Evolutionary conservation across 2,888 invertebrate species (phyloP).

Genomic region (Amiota communis): DNA sequence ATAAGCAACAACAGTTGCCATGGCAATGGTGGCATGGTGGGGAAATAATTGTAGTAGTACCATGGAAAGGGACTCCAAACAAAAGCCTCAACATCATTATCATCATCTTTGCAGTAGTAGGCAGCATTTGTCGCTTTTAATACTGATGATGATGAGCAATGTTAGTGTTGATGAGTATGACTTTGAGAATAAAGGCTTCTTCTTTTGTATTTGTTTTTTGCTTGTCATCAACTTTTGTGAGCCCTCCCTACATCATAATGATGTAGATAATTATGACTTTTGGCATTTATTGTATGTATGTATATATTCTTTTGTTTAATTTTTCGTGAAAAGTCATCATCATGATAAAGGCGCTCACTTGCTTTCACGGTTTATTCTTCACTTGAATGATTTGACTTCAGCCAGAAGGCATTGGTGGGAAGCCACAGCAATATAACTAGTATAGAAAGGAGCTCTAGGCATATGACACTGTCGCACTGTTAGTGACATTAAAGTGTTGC

Average conservation of each 20-base stretch:
- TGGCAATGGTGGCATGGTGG: neutral
- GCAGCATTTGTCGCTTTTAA: neutral
- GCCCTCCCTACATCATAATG: neutral
- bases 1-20: slow-evolving; percentile 48
- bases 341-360: no score
- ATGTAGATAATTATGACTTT: slow-evolving; percentile 6
- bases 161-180: neutral
- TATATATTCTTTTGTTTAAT: neutral
- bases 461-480: neutral
- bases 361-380: no score
- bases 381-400: no score
- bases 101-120: neutral
- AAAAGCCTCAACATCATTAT: neutral
- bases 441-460: no score
- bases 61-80: no score
- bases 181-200: neutral
- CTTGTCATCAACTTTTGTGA: no score
- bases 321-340: slow-evolving; percentile 20
- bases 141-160: neutral
- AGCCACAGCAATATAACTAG: no score
- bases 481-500: neutral
- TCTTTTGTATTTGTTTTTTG: neutral
- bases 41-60: no score
- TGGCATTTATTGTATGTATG: neutral
- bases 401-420: no score